phyloP scores from a whole-genome alignment of 2,888 invertebrate genomes.

The Zelleria hepariella region DNA sequence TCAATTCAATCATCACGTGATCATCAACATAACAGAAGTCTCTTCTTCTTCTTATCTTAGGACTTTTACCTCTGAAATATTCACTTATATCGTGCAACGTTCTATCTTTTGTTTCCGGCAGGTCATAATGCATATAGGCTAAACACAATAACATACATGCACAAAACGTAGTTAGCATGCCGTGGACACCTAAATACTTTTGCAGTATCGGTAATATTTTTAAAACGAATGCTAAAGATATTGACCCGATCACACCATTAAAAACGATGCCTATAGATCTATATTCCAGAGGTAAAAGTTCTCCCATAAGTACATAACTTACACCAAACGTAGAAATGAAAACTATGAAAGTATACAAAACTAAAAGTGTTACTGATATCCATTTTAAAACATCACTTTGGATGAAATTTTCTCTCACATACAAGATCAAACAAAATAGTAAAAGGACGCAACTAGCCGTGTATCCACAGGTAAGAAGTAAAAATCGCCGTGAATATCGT shows the following conservation, averaged over 20 bases:
- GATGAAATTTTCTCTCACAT: neutral
- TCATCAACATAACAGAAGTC: no score
- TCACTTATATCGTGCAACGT: constrained; percentile 5
- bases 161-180: constrained; percentile 4
- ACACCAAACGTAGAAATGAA: constrained; percentile 4
- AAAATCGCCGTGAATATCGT: constrained; percentile 1
- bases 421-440: neutral
- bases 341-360: constrained; percentile 4
- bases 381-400: no score
- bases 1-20: no score
- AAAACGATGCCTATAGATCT: constrained; percentile 9
- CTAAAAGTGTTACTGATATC: neutral
- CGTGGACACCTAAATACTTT: constrained; percentile 2
- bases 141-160: constrained; percentile 3
- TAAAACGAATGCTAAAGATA: neutral
- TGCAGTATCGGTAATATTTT: constrained; percentile 5
- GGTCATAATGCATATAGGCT: constrained; percentile 5
- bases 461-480: constrained; percentile 1
- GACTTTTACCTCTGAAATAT: constrained; percentile 6
- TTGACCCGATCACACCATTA: no score
- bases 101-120: constrained; percentile 8
- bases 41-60: neutral
- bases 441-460: neutral
- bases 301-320: constrained; percentile 8
- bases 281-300: constrained; percentile 10